Conservation (phyloP, 2,888 invertebrate genomes). For the Cotesia congregata region DNA sequence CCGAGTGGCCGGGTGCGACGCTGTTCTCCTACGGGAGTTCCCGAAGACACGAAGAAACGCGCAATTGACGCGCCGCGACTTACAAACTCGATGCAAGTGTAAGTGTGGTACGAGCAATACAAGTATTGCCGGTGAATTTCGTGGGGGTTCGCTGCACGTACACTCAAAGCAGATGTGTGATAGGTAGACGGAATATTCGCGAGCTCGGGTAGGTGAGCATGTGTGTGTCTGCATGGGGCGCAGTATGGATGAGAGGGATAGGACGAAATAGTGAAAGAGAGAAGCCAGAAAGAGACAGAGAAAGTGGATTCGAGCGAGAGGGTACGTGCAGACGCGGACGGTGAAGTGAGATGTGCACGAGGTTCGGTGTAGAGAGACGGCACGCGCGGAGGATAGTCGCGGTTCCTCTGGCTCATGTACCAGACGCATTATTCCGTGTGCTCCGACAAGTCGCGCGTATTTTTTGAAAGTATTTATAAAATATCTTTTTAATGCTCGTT, state of each 20-base stretch:
- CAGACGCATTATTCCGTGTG: constrained; percentile 46
- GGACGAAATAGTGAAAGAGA: constrained; percentile 28
- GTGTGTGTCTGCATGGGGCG: constrained; percentile 25
- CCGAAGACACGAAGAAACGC: constrained; percentile 48
- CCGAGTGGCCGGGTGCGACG: constrained; percentile 53
- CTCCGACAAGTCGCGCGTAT: constrained; percentile 31
- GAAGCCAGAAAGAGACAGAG: constrained; percentile 41
- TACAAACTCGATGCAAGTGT: not conserved
- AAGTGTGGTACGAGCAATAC: not conserved
- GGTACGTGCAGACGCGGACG: constrained; percentile 30
- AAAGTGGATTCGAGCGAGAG: constrained; percentile 40
- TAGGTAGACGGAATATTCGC: constrained; percentile 13
- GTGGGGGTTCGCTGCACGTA: constrained; percentile 43
- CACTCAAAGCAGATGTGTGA: constrained; percentile 43
- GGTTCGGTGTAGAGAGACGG: constrained; percentile 48
- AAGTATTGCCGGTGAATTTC: constrained; percentile 25
- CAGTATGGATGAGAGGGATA: constrained; percentile 32
- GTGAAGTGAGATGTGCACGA: constrained; percentile 39
- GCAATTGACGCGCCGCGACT: constrained; percentile 54
- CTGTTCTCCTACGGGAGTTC: constrained; percentile 15
- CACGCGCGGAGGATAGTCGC: constrained; percentile 52
- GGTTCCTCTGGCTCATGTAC: constrained; percentile 51
- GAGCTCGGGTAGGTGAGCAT: constrained; percentile 22
- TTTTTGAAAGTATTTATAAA: not conserved
- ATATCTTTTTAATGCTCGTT: constrained; percentile 19